phyloP scores from a whole-genome alignment of 2,888 invertebrate species.

The Tupiocoris notatus region DNA sequence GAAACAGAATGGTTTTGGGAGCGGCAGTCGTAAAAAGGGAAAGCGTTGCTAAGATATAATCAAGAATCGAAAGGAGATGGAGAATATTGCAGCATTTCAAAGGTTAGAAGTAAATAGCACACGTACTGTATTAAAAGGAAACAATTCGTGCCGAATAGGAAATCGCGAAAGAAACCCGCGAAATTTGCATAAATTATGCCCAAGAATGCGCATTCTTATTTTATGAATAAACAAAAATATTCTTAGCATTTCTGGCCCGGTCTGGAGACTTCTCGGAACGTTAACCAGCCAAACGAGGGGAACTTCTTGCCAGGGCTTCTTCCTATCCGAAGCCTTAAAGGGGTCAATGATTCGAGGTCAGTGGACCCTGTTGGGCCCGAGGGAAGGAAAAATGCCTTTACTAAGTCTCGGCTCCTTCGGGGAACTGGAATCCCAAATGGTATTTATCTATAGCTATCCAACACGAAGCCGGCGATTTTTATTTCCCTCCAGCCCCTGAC shows the following conservation, averaged over 20 bases:
- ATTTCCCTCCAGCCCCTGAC: no score
- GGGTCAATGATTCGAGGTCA: constrained; percentile 31
- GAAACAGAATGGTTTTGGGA: neutral
- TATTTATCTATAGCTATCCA: neutral
- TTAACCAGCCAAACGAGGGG: neutral
- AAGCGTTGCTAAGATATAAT: neutral
- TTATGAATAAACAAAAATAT: no score
- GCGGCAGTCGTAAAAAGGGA: neutral
- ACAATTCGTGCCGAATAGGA: neutral
- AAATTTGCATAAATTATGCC: neutral
- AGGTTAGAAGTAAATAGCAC: no score
- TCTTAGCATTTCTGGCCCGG: no score
- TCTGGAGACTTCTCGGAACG: neutral
- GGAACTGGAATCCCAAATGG: constrained; percentile 32
- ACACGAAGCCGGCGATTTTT: no score
- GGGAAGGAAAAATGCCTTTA: neutral
- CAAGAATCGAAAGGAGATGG: neutral
- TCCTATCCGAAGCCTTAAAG: constrained; percentile 20
- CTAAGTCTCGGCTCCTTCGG: constrained; percentile 2
- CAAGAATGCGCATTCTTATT: no score
- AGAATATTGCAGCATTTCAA: no score
- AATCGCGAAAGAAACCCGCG: no score
- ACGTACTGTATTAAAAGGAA: neutral
- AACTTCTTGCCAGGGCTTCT: neutral
- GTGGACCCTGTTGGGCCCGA: constrained; percentile 24